These are phyloP conservation scores for Globodera rostochiensis DNA, from an alignment of 1,140 invertebrate species.

Conservation along the genomic window DNA sequence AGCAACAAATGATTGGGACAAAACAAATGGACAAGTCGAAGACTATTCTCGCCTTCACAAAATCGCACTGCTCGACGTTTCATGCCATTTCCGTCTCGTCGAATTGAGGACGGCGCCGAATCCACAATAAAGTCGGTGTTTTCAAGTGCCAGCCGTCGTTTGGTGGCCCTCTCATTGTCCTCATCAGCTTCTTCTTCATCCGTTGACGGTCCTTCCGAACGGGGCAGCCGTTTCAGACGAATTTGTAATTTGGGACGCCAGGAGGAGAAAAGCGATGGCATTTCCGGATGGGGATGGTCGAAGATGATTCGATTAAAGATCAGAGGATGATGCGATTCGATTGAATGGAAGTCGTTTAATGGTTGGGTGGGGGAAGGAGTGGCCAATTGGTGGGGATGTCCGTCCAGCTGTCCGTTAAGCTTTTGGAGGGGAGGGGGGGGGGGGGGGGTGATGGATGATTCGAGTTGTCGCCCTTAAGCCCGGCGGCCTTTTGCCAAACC, in stretches of 20 bases:
- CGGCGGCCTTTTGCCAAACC: neutral
- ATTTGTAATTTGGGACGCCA: constrained; percentile 48
- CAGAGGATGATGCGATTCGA: neutral
- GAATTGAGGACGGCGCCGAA: constrained; percentile 10
- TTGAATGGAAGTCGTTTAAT: neutral
- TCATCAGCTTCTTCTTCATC: constrained; percentile 24
- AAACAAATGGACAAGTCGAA: no score
- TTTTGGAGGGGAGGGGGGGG: no score
- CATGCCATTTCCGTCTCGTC: constrained; percentile 1
- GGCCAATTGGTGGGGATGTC: neutral
- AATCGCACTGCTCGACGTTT: constrained; percentile 10
- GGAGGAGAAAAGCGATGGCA: constrained; percentile 41
- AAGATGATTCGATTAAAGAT: constrained; percentile 12
- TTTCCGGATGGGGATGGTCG: constrained; percentile 14
- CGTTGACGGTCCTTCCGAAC: constrained; percentile 21
- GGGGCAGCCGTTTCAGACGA: constrained; percentile 28
- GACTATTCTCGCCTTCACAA: constrained; percentile 12
- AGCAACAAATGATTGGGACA: no score
- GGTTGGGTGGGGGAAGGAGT: neutral
- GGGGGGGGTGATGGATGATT: neutral
- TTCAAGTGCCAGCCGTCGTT: constrained; percentile 6
- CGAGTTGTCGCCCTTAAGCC: neutral
- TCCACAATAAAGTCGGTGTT: constrained; percentile 31
- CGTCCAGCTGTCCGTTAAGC: neutral
- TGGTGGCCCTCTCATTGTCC: neutral